Evolutionary conservation across 2,113 vertebrate species (phyloP).

Genomic region (Dicentrarchus labrax): DNA sequence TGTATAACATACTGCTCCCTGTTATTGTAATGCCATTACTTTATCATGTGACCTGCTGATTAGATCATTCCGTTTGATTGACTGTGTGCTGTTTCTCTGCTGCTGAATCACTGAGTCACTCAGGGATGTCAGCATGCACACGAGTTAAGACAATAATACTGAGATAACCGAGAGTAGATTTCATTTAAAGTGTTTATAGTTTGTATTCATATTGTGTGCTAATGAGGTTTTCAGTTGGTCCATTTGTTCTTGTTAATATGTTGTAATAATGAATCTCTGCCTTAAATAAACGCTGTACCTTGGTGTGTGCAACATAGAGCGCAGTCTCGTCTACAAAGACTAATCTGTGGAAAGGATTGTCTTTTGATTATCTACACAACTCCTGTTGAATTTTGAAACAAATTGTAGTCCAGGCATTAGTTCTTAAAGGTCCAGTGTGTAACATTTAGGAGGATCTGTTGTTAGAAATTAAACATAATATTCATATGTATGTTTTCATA

Average conservation of each 20-base stretch:
- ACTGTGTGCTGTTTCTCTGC: background rate
- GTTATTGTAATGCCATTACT: background rate
- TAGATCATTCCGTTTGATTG: background rate
- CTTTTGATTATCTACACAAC: background rate
- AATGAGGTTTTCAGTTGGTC: background rate
- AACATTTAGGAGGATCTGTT: background rate
- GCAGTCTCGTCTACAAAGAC: background rate
- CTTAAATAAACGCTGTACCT: background rate
- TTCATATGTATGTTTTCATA: too few species aligned
- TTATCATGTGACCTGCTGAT: slow-evolving; percentile 51
- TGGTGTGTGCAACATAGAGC: background rate
- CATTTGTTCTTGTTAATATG: background rate
- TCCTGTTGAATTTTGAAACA: background rate
- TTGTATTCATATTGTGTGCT: background rate
- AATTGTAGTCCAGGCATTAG: too few species aligned
- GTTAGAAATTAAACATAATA: too few species aligned
- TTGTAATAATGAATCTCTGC: too few species aligned
- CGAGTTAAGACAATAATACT: background rate
- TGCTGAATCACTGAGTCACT: slow-evolving; percentile 56
- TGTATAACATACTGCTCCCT: background rate
- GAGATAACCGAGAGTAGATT: background rate
- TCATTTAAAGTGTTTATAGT: background rate
- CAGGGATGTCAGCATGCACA: slow-evolving; percentile 1
- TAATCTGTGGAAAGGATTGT: too few species aligned
- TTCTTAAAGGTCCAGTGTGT: too few species aligned